phyloP scores from a whole-genome alignment of 2,888 invertebrate species.

The Andrena marginata region DNA sequence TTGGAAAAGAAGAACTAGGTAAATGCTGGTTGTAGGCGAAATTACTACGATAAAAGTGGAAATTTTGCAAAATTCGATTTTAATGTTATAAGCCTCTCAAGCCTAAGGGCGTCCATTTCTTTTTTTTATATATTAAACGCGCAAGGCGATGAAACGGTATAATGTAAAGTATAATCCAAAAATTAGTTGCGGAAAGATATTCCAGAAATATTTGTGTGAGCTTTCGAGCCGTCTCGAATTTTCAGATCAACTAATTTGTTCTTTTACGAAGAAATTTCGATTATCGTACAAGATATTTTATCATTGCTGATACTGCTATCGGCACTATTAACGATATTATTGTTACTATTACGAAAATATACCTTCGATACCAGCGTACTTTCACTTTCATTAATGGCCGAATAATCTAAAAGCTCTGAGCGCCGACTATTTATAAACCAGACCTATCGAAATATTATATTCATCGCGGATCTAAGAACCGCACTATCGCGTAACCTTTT shows the following conservation, averaged over 20 bases:
- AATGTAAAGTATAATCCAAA: no score
- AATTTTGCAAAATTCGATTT: background rate
- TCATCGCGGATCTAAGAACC: background rate
- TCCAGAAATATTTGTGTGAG: no score
- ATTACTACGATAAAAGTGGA: no score
- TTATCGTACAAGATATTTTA: background rate
- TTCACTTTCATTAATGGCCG: conserved; percentile 54
- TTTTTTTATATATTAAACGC: background rate
- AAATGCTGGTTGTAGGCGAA: no score
- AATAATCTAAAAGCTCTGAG: conserved; percentile 32
- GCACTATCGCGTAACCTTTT: background rate
- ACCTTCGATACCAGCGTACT: conserved; percentile 29
- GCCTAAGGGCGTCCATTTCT: background rate
- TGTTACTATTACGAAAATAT: conserved; percentile 36
- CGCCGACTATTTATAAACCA: conserved; percentile 5
- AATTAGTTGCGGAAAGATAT: no score
- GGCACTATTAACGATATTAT: conserved; percentile 6
- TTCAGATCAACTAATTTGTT: no score
- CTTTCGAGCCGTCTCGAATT: no score
- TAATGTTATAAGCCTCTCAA: background rate
- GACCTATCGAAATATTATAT: background rate
- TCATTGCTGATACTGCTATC: background rate
- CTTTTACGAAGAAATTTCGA: background rate
- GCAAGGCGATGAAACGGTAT: background rate
- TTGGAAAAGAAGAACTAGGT: no score